Conservation (phyloP, 2,888 invertebrate species). For the Oxycera nigricornis region DNA sequence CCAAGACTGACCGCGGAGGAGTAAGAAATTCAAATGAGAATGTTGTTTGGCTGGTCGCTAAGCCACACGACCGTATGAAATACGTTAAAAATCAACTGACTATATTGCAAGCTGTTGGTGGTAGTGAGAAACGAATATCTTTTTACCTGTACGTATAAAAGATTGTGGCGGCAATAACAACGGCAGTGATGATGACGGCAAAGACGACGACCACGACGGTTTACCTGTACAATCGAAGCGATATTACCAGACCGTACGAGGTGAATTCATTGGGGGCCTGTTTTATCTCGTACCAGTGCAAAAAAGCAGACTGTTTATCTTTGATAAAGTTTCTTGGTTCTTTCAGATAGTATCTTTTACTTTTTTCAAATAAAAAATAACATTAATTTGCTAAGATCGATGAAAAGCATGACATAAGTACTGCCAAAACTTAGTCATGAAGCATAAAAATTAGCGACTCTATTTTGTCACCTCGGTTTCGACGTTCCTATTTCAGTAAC, state of each 20-base stretch:
- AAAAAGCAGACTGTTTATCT: too few relatives aligned
- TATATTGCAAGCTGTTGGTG: background rate
- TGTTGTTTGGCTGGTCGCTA: slow-evolving; percentile 35
- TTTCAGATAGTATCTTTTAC: too few relatives aligned
- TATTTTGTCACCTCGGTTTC: too few relatives aligned
- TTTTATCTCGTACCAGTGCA: background rate
- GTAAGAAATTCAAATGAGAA: slow-evolving; percentile 47
- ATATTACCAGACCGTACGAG: slow-evolving; percentile 12
- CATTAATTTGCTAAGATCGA: too few relatives aligned
- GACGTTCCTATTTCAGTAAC: too few relatives aligned
- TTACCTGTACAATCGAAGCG: slow-evolving; percentile 13
- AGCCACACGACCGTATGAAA: slow-evolving; percentile 7
- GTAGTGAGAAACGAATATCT: slow-evolving; percentile 14
- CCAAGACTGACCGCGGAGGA: slow-evolving; percentile 45
- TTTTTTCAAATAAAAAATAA: too few relatives aligned
- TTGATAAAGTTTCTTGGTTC: too few relatives aligned
- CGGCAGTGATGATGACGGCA: background rate
- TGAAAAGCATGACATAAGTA: too few relatives aligned
- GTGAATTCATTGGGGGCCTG: background rate
- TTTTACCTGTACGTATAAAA: slow-evolving; percentile 14
- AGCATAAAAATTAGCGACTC: too few relatives aligned
- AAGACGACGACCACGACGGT: background rate
- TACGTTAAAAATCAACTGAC: slow-evolving; percentile 21
- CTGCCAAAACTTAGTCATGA: too few relatives aligned
- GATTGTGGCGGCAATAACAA: background rate